Evolutionary conservation across 2,113 vertebrate species (phyloP), one percentile per base, ranked within the genome.

Genomic region (Melanotaenia duboulayi): DNA sequence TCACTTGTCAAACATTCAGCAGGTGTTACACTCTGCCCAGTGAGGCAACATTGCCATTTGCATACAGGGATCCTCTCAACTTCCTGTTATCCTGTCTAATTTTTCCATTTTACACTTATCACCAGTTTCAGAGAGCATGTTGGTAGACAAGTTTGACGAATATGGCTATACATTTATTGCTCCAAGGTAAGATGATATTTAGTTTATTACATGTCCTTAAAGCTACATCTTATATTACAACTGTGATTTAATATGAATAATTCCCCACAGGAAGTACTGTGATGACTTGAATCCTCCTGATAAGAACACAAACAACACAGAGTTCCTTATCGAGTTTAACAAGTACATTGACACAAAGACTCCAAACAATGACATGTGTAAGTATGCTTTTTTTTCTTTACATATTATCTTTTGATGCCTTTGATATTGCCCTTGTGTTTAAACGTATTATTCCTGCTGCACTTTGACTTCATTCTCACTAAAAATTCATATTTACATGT

Each of bases 301-400:
- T 66, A 96, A 87, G 81, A 60, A 90, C 40, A 65, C 64, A 37
- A 90, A 97, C 90, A 97, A 97, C 91, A 97, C 95, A 0, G 95
- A 97, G 85, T 99, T 98, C 92, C 95, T 99, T 63, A 92, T 94
- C 80, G 95, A 96, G 80, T 98, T 99, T 90, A 96, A 93, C 89
- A 88, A 96, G 49, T 96, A 97, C 92, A 97, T 99, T 77, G 96
- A 99, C 88, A 93, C 86, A 69, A 90, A 96, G 91, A 95, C 95
- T 49, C 96, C 96, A 78, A 96, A 92, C 88, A 90, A 95, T 65
- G 90, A 95, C 0, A 93, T 87, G 40, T 99, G 97, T 99, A 91
- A 97, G 97, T 69, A 49, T 13, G 4, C 25, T 1, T 23, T 44
- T 44, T 6, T 22, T 57, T 20, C 20, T 4, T 28, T 37, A n/a